phyloP scores from a whole-genome alignment of 1,140 invertebrate species.

The Spodoptera frugiperda region DNA sequence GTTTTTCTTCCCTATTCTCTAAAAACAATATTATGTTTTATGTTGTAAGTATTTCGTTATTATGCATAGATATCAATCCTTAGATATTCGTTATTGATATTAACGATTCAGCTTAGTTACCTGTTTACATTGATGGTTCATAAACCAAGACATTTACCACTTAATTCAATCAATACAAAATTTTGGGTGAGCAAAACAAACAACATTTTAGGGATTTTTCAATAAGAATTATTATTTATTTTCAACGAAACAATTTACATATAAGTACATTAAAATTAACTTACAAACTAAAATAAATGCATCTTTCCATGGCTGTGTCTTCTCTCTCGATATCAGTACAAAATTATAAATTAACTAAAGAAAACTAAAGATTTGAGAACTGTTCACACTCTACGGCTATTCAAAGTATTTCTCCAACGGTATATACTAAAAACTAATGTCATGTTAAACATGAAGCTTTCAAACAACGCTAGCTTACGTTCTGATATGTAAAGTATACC shows the following conservation, averaged over 20 bases:
- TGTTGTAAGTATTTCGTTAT: too few relatives aligned
- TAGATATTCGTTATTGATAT: too few relatives aligned
- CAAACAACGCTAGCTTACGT: too few relatives aligned
- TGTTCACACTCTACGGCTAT: neutral
- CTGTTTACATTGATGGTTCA: too few relatives aligned
- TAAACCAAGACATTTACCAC: too few relatives aligned
- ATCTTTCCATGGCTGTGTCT: constrained; percentile 50
- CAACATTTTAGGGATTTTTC: constrained; percentile 76
- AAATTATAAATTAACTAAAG: constrained; percentile 12
- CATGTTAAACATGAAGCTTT: too few relatives aligned
- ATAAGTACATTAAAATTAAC: constrained; percentile 59
- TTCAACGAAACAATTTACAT: constrained; percentile 80
- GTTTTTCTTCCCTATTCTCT: too few relatives aligned
- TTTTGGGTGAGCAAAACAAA: constrained; percentile 59
- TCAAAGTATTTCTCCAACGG: neutral
- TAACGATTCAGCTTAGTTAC: too few relatives aligned
- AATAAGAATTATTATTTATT: constrained; percentile 84
- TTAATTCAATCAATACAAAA: too few relatives aligned
- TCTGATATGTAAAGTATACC: neutral
- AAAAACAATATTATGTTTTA: too few relatives aligned
- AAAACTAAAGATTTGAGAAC: constrained; percentile 22
- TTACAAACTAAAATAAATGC: constrained; percentile 75
- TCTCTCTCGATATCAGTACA: constrained; percentile 28
- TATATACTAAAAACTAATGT: neutral
- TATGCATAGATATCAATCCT: too few relatives aligned